Percentiles rank a stretch among this genome's conserved stretches.
phyloP scores from a whole-genome alignment of 2,797 vertebrate species.

The Gouania willdenowi region DNA sequence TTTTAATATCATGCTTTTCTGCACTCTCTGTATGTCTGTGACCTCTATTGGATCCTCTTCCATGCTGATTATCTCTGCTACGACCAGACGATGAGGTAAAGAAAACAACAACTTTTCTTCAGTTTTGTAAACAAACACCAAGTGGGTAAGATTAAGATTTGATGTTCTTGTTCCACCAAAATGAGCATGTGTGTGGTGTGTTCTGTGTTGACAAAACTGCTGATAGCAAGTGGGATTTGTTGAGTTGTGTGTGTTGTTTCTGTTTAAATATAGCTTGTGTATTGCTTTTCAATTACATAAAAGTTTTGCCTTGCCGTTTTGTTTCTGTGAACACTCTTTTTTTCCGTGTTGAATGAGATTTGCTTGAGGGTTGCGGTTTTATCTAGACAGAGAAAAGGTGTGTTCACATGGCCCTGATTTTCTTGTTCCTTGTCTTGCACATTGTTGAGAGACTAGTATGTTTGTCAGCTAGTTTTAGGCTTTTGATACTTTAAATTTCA shows the following conservation, averaged over 20 bases:
- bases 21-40: constrained; percentile 27
- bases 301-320: background rate
- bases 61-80: constrained; percentile 18
- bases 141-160: constrained; percentile 23
- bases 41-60: constrained; percentile 15
- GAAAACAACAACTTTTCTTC: constrained; percentile 29
- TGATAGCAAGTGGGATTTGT: constrained; percentile 23
- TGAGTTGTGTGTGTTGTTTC: constrained; percentile 16
- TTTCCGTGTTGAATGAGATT: background rate
- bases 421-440: constrained; percentile 48
- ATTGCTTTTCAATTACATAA: background rate
- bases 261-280: too few species aligned
- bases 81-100: constrained; percentile 73
- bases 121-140: constrained; percentile 7
- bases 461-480: constrained; percentile 15
- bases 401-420: constrained; percentile 57
- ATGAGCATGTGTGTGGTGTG: too few species aligned
- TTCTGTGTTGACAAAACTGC: too few species aligned
- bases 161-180: constrained; percentile 15
- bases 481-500: background rate
- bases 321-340: background rate
- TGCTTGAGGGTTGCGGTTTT: constrained; percentile 14
- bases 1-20: constrained; percentile 31
- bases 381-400: constrained; percentile 33
- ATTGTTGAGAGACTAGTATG: constrained; percentile 14